Base-by-base conservation (phyloP, 2,113 vertebrate genomes). In the Chunga burmeisteri region DNA sequence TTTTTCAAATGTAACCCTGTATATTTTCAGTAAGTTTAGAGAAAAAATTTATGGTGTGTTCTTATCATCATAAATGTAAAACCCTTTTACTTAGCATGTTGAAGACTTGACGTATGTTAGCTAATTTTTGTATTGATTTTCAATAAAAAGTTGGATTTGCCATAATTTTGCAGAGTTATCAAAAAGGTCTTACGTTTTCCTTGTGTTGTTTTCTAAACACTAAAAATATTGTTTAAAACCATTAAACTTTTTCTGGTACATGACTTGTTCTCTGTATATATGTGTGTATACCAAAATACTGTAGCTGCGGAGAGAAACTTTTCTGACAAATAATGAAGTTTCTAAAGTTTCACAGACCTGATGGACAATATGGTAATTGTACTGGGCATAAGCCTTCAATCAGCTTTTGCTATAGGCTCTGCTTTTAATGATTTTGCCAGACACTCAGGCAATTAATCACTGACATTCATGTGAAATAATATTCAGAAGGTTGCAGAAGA, bases 391-490 rank as follows among this genome's bases (percentile, higher is more conserved):
- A 84, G 10, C 32, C 49, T 96, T 96, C 90, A 77, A 87, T 90
- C 75, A 88, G 21, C 11, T 59, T 59, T 52, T 52, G n/a, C 63
- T 36, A 38, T 52, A 72, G 61, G 32, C 62, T 79, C 38, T 34
- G n/a, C 29, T 87, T 93, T 56, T 89, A 78, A 27, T 81, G 29
- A 75, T 67, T 91, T 29, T 26, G 1, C 29, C 14, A 50, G 78
- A 78, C 10, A 25, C 23, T 49, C 4, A 20, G 63, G 36, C 40
- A 92, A 94, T 95, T 94, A 79, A 94, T 97, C 82, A 92, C 26
- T 55, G 32, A 50, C n/a, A 88, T 79, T 83, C 20, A n/a, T 36
- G 26, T 52, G 58, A 85, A 36, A 88, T 44, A 82, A 49, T 79
- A 56, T 52, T 53, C 29, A 50, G 1, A n/a, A 67, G 7, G 9